Evolutionary conservation across 2,888 invertebrate genomes (phyloP), one percentile per base, ranked within the genome.

Genomic region (Idaea dimidiata): DNA sequence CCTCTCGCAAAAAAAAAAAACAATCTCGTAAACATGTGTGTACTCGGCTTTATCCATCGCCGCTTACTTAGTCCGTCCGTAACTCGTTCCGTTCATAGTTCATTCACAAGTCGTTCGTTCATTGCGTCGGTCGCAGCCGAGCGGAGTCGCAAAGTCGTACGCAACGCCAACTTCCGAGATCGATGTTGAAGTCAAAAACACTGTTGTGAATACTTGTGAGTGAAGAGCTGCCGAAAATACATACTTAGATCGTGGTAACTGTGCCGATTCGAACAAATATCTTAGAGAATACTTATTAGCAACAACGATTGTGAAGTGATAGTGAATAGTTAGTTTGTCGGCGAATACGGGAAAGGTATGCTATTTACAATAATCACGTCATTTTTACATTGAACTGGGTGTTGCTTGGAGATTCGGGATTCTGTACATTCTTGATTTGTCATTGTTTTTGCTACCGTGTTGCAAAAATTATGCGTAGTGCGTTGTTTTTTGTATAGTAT

Each of bases 321-420:
- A 43, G 43, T 43, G 8, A 14, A 14, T 43, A 43, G 14, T 8
- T 32, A 32, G n/a, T 14, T 43, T 43, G 43, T 43, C 43, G 43
- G 43, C 43, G 43, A 43, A 43, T 43, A 43, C 43, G 43, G 14
- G 43, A 65, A 79, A 88, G 89, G 89, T 90, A 87, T 76, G 87
- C 78, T 83, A 85, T 81, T 82, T 84, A 83, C 80, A 78, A 72
- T 75, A 79, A 81, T 86, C 84, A 83, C 83, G 83, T 85, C 84
- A 84, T 82, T 3, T 14, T 43, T 43, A 14, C 43, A 10, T 43
- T 43, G 78, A 80, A 82, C 75, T 84, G 79, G 79, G 78, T 83
- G 80, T 85, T 81, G 76, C 76, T 78, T 68, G 76, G 72, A 72
- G 74, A 80, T 74, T 43, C 43, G 43, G 70, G 65, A 71, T 71